Base-by-base conservation (phyloP, 2,888 invertebrate genomes). In the Pollenia amentaria region DNA sequence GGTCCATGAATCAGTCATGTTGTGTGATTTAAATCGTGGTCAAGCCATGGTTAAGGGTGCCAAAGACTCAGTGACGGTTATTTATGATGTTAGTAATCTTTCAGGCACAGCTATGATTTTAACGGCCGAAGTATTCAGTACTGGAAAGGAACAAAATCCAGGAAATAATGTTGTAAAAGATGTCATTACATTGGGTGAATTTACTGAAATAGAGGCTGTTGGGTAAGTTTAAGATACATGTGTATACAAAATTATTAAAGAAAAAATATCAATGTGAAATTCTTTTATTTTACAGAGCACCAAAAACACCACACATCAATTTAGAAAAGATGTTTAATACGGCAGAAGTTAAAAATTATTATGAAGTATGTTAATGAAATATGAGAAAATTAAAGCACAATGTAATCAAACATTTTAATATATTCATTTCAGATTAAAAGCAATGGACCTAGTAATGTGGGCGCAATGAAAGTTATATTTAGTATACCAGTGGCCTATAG, bases 401-500 rank as follows among this genome's bases (percentile, higher is more conserved):
- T 29, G 3, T 40, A 48, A 42, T 7, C 8, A 7, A 1, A 10
- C 40, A 16, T 21, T 51, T 21, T 75, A 2, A 12, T 18, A 16
- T 1, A 48, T 2, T 38, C 0, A 53, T 6, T 69, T 64, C 51
- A 91, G 91, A 91, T 93, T 73, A 91, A 91, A 84, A 93, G 93
- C 80, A 91, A 92, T 72, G 93, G 93, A 0, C 93, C 93, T 44
- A 93, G 93, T 88, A 91, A 88, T 8, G 90, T 93, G n/a, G 91
- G 92, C 18, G 90, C 90, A 11, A 86, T 93, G 65, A 91, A 92
- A 53, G 87, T 93, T 0, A 89, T 89, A 4, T 91, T 93, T 38
- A 89, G 89, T 42, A 92, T 93, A 83, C 93, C 93, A 3, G 91
- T 93, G 0, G 92, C 93, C 0, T 93, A 93, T 65, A 90, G 90